A percentile compares a stretch with the other conserved stretches of the same genome.
These are phyloP conservation scores for Drosophila prosaltans DNA, from an alignment of 1,140 invertebrate species.

Conservation along the genomic window DNA sequence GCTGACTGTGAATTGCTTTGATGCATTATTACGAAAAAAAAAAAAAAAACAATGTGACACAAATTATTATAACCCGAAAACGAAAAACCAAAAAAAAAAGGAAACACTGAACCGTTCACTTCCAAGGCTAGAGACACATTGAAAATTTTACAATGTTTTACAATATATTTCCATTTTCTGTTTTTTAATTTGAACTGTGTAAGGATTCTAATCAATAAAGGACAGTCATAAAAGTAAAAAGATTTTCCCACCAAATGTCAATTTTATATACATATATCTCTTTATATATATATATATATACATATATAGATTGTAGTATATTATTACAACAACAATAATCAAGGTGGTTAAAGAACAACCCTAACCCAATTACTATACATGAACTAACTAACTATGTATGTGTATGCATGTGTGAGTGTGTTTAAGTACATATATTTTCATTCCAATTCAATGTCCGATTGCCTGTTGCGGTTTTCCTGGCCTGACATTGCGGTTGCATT, in stretches of 20 bases:
- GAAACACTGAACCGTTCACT: slow-evolving; percentile 43
- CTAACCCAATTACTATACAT: slow-evolving; percentile 59
- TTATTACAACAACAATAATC: neutral
- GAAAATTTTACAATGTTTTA: slow-evolving; percentile 42
- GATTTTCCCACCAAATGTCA: slow-evolving; percentile 74
- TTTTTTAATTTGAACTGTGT: slow-evolving; percentile 5
- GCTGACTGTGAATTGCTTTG: slow-evolving; percentile 42
- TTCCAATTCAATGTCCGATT: slow-evolving; percentile 42
- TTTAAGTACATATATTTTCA: neutral
- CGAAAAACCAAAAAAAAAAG: too few relatives aligned
- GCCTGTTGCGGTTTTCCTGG: slow-evolving; percentile 44
- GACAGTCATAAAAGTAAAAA: slow-evolving; percentile 45
- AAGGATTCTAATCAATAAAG: slow-evolving; percentile 68
- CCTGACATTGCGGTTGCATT: slow-evolving; percentile 78
- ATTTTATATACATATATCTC: slow-evolving; percentile 52
- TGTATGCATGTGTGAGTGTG: slow-evolving; percentile 12
- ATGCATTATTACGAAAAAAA: slow-evolving; percentile 22
- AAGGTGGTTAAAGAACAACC: slow-evolving; percentile 7
- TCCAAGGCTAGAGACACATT: slow-evolving; percentile 48
- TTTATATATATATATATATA: slow-evolving; percentile 30
- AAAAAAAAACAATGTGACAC: slow-evolving; percentile 3
- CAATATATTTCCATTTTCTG: slow-evolving; percentile 24
- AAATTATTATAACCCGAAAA: neutral
- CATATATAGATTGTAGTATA: neutral
- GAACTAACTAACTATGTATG: slow-evolving; percentile 6